Percentiles rank a stretch among this genome's conserved stretches.
Conservation (phyloP, 2,797 vertebrate genomes). For the Chelonia mydas region DNA sequence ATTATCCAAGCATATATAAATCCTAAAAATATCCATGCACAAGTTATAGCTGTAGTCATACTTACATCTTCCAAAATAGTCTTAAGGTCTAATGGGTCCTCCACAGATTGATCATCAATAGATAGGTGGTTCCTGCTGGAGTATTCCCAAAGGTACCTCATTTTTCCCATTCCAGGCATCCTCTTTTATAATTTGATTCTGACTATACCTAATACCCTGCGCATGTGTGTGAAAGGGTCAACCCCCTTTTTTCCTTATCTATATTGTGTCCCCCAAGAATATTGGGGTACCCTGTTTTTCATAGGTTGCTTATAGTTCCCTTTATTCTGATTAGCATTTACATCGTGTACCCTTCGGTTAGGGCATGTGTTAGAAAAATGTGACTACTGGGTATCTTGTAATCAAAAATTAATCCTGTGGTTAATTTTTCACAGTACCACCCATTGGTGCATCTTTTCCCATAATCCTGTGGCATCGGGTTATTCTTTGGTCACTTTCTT, state of each 20-base stretch:
- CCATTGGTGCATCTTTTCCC: not conserved
- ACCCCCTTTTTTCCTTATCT: no score
- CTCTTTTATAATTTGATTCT: not conserved
- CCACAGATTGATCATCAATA: not conserved
- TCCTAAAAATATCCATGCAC: not conserved
- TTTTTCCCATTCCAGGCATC: not conserved
- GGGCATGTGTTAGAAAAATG: not conserved
- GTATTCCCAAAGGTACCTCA: not conserved
- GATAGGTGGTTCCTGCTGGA: not conserved
- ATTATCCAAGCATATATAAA: not conserved
- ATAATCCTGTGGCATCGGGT: not conserved
- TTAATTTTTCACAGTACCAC: not conserved
- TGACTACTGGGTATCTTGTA: not conserved
- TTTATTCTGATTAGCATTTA: not conserved
- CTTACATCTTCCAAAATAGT: not conserved
- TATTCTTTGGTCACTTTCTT: not conserved
- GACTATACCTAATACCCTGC: not conserved
- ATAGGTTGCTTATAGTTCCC: not conserved
- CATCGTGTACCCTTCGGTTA: not conserved
- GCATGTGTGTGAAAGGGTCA: no score
- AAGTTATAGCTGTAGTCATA: not conserved
- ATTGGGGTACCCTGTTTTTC: no score
- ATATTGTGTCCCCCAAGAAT: no score
- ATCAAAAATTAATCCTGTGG: not conserved
- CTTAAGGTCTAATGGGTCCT: not conserved